Conservation (phyloP, 2,888 invertebrate genomes). For the Platycheirus albimanus region DNA sequence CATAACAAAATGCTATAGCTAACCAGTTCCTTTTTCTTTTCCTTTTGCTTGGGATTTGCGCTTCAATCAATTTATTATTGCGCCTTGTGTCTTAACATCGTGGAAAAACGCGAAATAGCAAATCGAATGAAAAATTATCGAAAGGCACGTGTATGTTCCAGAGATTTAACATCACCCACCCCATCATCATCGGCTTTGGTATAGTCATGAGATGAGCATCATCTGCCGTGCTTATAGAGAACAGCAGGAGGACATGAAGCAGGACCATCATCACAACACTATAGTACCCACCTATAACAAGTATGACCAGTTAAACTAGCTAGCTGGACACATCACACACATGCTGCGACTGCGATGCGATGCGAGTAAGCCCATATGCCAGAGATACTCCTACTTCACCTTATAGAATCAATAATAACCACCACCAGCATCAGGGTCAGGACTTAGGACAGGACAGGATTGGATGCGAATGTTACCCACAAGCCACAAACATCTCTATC, state of each 20-base stretch:
- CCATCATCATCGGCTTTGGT: constrained; percentile 57
- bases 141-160: constrained; percentile 62
- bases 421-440: constrained; percentile 57
- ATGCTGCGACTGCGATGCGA: background rate
- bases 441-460: constrained; percentile 50
- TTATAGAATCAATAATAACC: constrained; percentile 61
- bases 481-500: constrained; percentile 72
- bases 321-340: constrained; percentile 35
- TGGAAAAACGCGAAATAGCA: constrained; percentile 40
- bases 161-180: constrained; percentile 54
- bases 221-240: background rate
- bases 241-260: constrained; percentile 42
- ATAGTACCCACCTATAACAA: no score
- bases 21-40: constrained; percentile 47
- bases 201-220: constrained; percentile 35
- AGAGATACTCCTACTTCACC: constrained; percentile 47
- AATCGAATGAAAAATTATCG: constrained; percentile 61
- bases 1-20: constrained; percentile 8
- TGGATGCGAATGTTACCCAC: constrained; percentile 8
- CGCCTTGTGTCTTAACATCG: background rate
- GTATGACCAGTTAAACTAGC: constrained; percentile 73
- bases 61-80: constrained; percentile 11
- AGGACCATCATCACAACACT: background rate
- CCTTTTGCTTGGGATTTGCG: no score
- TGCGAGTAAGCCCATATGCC: constrained; percentile 2